A percentile compares a stretch with the other conserved stretches of the same genome.
These are phyloP conservation scores for Trissolcus japonicus DNA, from an alignment of 2,888 invertebrate species.

Conservation along the genomic window DNA sequence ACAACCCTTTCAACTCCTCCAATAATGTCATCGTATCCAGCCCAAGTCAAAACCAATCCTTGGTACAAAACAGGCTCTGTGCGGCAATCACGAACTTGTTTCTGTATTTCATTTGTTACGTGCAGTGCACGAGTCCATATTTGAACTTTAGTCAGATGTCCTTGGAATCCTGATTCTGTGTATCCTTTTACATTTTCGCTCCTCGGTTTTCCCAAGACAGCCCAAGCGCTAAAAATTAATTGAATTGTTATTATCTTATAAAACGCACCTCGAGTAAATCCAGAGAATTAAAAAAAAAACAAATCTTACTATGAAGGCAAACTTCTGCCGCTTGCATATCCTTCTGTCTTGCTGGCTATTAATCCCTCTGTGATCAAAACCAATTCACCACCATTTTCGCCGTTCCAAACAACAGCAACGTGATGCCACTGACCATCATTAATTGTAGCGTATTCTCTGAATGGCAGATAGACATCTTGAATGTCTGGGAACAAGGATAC, in stretches of 20 bases:
- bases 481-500: conserved; percentile 92
- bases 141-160: conserved; percentile 94
- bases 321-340: conserved; percentile 88
- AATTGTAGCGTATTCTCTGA: conserved; percentile 93
- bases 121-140: conserved; percentile 95
- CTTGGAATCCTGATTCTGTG: conserved; percentile 95
- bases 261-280: background rate
- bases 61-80: conserved; percentile 93
- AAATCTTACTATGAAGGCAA: conserved; percentile 87
- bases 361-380: conserved; percentile 96
- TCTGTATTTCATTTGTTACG: conserved; percentile 93
- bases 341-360: conserved; percentile 93
- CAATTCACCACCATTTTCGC: conserved; percentile 88
- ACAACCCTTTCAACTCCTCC: conserved; percentile 94
- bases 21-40: conserved; percentile 91
- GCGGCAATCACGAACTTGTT: conserved; percentile 94
- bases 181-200: conserved; percentile 82
- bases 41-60: conserved; percentile 92
- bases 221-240: conserved; percentile 84
- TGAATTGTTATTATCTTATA: conserved; percentile 6
- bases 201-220: conserved; percentile 92
- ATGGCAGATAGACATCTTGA: conserved; percentile 92
- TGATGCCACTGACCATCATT: conserved; percentile 99
- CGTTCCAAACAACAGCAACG: conserved; percentile 96
- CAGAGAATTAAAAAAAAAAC: background rate